phyloP scores from a whole-genome alignment of 2,113 vertebrate genomes.

The Melanostigma gelatinosum region DNA sequence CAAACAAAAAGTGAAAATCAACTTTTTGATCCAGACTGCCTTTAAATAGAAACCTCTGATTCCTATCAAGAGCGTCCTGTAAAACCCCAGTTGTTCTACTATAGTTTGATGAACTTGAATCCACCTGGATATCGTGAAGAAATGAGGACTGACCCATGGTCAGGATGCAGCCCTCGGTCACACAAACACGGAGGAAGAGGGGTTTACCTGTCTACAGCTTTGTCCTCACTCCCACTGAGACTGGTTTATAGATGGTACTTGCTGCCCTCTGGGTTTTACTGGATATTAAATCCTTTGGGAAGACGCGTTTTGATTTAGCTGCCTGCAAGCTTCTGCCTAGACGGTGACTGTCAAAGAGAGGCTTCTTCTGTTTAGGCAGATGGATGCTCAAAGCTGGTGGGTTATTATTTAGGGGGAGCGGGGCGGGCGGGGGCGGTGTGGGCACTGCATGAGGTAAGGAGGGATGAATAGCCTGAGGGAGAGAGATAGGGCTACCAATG shows the following conservation, averaged over 20 bases:
- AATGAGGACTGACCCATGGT: conserved; percentile 9
- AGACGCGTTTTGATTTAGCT: conserved; percentile 42
- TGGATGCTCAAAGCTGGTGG: conserved; percentile 58
- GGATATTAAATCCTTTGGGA: conserved; percentile 57
- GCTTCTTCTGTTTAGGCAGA: conserved; percentile 56
- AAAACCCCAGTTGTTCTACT: conserved; percentile 8
- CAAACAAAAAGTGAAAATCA: conserved; percentile 11
- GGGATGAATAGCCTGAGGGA: conserved; percentile 59
- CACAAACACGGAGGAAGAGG: conserved; percentile 45
- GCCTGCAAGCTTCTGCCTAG: conserved; percentile 43
- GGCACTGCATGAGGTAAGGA: conserved; percentile 51
- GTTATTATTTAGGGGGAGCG: conserved; percentile 64
- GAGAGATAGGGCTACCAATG: conserved; percentile 61
- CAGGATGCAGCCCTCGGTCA: conserved; percentile 12
- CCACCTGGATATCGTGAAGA: conserved; percentile 17
- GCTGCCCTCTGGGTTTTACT: conserved; percentile 49
- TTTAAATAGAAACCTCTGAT: conserved; percentile 11
- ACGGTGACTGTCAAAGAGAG: conserved; percentile 53
- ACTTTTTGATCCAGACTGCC: not conserved
- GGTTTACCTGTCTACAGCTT: conserved; percentile 65
- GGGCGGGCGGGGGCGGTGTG: conserved; percentile 6
- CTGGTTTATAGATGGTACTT: conserved; percentile 36
- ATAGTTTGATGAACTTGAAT: conserved; percentile 32
- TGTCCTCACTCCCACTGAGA: conserved; percentile 46
- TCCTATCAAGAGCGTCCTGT: not conserved